Conservation (phyloP, 2,113 vertebrate species). For the Myodes glareolus region DNA sequence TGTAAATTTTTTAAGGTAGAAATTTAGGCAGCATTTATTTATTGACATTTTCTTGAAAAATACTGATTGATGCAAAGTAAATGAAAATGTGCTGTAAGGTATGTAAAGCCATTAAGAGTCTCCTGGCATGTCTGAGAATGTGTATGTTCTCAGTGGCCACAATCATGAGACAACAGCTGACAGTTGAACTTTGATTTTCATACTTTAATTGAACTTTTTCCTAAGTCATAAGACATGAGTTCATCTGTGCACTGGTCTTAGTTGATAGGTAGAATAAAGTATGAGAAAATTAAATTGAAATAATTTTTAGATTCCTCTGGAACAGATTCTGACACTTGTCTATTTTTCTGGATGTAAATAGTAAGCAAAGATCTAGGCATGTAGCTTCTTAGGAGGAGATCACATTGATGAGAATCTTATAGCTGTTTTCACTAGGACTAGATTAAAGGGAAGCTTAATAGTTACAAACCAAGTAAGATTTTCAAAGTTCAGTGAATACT, state of each 20-base stretch:
- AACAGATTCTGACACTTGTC: background rate
- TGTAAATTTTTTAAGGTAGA: conserved; percentile 53
- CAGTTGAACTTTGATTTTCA: background rate
- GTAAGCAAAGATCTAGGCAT: background rate
- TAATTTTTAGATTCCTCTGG: background rate
- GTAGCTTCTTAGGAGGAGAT: conserved; percentile 41
- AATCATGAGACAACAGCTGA: background rate
- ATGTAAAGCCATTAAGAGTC: background rate
- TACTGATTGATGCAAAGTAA: conserved; percentile 36
- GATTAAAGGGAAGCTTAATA: conserved; percentile 30
- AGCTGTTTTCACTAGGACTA: background rate
- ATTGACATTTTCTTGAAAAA: conserved; percentile 6
- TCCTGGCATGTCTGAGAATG: background rate
- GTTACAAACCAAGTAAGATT: conserved; percentile 8
- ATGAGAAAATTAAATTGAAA: background rate
- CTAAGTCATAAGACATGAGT: background rate
- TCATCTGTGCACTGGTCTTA: background rate
- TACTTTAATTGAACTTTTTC: conserved; percentile 7
- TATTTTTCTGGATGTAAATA: background rate
- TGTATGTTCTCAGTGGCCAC: background rate
- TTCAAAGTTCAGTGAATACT: conserved; percentile 19
- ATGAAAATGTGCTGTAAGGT: conserved; percentile 47
- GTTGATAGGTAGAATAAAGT: background rate
- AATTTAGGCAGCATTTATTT: conserved; percentile 49
- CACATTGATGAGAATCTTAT: conserved; percentile 3